Evolutionary conservation across 1,140 invertebrate genomes (phyloP).

Genomic region (Hycleus phaleratus): DNA sequence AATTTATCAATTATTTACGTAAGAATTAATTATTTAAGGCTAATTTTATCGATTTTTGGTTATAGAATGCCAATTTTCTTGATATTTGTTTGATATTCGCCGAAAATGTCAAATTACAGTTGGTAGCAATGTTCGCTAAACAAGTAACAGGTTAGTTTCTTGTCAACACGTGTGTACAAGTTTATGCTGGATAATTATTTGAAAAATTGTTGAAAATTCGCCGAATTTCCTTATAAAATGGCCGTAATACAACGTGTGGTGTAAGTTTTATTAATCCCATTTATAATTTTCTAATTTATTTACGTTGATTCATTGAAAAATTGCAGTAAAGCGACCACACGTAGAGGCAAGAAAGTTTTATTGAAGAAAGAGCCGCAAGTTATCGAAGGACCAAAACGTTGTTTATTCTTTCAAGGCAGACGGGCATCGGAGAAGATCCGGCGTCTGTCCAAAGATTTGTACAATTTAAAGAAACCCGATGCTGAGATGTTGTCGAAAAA

Average conservation of each 20-base stretch:
- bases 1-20: no score
- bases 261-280: slow-evolving; percentile 23
- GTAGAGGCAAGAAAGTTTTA: slow-evolving; percentile 78
- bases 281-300: background rate
- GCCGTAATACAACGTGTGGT: slow-evolving; percentile 34
- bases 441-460: slow-evolving; percentile 80
- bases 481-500: slow-evolving; percentile 67
- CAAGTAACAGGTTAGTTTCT: slow-evolving; percentile 9
- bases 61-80: no score
- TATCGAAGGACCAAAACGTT: slow-evolving; percentile 79
- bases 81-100: no score
- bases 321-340: slow-evolving; percentile 78
- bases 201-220: background rate
- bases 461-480: slow-evolving; percentile 79
- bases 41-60: no score
- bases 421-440: slow-evolving; percentile 71
- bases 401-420: slow-evolving; percentile 77
- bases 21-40: no score
- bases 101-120: no score
- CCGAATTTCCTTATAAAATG: slow-evolving; percentile 4
- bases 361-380: slow-evolving; percentile 77
- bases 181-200: slow-evolving; percentile 15
- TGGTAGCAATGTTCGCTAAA: no score
- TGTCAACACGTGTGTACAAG: slow-evolving; percentile 30
- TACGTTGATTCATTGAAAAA: background rate